Base-by-base conservation (phyloP, 2,888 invertebrate species). In the Cactoblastis cactorum region DNA sequence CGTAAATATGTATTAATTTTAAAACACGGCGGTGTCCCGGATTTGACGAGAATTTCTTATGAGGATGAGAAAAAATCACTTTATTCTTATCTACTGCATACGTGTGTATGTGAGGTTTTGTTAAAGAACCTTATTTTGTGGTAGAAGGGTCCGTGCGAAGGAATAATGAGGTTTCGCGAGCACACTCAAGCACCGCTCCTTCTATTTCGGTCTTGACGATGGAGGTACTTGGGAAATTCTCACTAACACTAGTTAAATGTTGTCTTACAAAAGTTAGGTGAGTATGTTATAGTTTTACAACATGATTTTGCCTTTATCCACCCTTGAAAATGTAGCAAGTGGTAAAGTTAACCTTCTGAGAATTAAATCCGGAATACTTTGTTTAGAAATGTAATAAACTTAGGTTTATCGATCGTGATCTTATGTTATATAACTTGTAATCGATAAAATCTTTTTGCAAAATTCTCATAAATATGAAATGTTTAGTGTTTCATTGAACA, bases 61-160 rank as follows among this genome's bases (percentile, higher is more conserved):
- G 56, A 63, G 54, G 59, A 61, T 43, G 49, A 33, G 41, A 66
- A 64, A 61, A 62, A 57, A 55, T 53, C 56, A 57, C 54, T 54
- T 55, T 58, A 49, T 52, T 57, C 67, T 62, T 66, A 63, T 66
- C 61, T 62, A 50, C 48, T 34, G 47, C 49, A 53, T 55, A 54
- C 59, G 56, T 67, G 69, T 63, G 69, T 75, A 74, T 84, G 83
- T 84, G 83, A 77, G 83, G 77, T 83, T 82, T 49, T 78, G 77
- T 81, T 83, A 87, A 86, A 81, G 80, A 86, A 84, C 83, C 87
- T 86, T 87, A 85, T 87, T 87, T 84, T 73, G 75, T 71, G 69
- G 76, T 77, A 85, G 87, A 87, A 84, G 83, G 77, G 74, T 69
- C 65, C 85, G 86, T 86, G 87, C 83, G 77, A 77, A 78, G 74